Conservation (phyloP, 1,140 invertebrate genomes). For the Cydia strobilella region DNA sequence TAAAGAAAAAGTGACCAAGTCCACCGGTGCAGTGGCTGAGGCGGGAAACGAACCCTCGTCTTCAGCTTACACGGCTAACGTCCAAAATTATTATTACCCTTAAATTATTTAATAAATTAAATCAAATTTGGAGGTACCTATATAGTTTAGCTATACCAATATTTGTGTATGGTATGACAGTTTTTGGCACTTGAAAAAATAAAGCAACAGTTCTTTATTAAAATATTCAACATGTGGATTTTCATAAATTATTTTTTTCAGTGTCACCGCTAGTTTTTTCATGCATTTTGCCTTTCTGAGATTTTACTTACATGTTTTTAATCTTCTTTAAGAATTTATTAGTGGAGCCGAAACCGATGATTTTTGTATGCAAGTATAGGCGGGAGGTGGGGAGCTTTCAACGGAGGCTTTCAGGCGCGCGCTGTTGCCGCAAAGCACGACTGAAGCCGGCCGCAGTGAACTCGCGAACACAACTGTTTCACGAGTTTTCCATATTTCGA, state of each 20-base stretch:
- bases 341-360: not conserved
- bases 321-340: not conserved
- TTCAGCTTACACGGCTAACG: too few species aligned
- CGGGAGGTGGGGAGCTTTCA: slow-evolving; percentile 45
- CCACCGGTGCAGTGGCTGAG: too few species aligned
- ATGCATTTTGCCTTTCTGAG: not conserved
- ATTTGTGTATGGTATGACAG: not conserved
- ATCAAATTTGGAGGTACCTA: not conserved
- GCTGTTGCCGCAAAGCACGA: slow-evolving; percentile 63
- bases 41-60: too few species aligned
- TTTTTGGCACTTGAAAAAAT: not conserved
- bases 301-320: slow-evolving; percentile 16
- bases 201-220: slow-evolving; percentile 11
- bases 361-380: slow-evolving; percentile 17
- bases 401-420: slow-evolving; percentile 50
- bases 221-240: slow-evolving; percentile 14
- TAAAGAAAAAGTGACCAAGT: too few species aligned
- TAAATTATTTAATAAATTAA: not conserved
- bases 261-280: not conserved
- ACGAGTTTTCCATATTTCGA: slow-evolving; percentile 18
- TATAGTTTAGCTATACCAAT: not conserved
- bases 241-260: not conserved
- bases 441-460: slow-evolving; percentile 69
- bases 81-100: not conserved
- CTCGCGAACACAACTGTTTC: slow-evolving; percentile 52